A percentile compares a stretch with the other conserved stretches of the same genome.
Evolutionary conservation across 1,140 invertebrate species (phyloP).

Genomic region (Limonius californicus): DNA sequence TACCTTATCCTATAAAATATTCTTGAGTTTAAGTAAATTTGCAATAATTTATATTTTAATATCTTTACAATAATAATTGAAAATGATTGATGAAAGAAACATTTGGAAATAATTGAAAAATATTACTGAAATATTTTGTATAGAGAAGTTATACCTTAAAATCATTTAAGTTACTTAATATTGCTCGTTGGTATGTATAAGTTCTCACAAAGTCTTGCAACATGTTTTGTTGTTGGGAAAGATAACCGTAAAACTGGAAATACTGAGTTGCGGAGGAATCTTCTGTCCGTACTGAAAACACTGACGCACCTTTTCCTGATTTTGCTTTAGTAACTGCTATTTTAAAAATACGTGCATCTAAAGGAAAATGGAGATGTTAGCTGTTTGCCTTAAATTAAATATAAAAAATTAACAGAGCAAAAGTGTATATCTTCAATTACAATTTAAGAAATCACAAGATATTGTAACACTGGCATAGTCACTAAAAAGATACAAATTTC

Average conservation of each 20-base stretch:
- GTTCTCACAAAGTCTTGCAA: constrained; percentile 99
- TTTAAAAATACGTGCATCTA: constrained; percentile 74
- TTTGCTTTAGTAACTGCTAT: constrained; percentile 73
- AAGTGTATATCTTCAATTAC: too few relatives aligned
- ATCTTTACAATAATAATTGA: too few relatives aligned
- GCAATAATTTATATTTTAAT: too few relatives aligned
- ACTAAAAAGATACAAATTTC: too few relatives aligned
- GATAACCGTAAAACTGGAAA: constrained; percentile 97
- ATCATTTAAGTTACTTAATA: constrained; percentile 89
- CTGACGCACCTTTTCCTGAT: constrained; percentile 72
- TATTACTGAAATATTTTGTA: too few relatives aligned
- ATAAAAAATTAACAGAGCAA: too few relatives aligned
- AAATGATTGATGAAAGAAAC: too few relatives aligned
- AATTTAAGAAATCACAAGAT: too few relatives aligned
- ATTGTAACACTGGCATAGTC: too few relatives aligned
- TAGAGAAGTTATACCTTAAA: constrained; percentile 73
- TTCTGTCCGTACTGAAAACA: constrained; percentile 95
- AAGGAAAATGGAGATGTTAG: not conserved
- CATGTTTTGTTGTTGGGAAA: constrained; percentile 99
- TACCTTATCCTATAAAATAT: constrained; percentile 74
- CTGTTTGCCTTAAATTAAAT: not conserved
- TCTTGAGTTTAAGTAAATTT: too few relatives aligned
- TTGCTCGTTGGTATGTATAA: constrained; percentile 96
- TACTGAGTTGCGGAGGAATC: constrained; percentile 97
- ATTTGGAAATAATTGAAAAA: not conserved